These are phyloP conservation scores for Lates japonicus DNA, from an alignment of 2,797 vertebrate species.

Conservation along the genomic window DNA sequence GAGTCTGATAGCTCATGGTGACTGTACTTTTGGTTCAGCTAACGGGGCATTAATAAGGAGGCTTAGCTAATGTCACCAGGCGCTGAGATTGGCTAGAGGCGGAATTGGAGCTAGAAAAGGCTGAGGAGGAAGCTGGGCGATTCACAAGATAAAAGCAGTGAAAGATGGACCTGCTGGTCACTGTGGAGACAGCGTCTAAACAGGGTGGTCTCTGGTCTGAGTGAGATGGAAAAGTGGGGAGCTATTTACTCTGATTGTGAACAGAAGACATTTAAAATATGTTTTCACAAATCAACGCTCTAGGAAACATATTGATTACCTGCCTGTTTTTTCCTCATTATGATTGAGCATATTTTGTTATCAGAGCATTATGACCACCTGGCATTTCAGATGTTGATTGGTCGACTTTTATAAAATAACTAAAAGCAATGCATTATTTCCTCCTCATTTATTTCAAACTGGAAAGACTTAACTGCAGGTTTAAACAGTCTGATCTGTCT, in stretches of 20 bases:
- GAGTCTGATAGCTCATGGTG: too few relatives aligned
- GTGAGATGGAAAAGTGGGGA: background rate
- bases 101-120: slow-evolving; percentile 33
- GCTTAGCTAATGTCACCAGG: slow-evolving; percentile 66
- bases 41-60: slow-evolving; percentile 52
- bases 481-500: background rate
- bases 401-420: background rate
- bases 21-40: slow-evolving; percentile 50
- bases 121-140: slow-evolving; percentile 19
- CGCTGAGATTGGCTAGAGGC: background rate
- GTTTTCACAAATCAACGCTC: background rate
- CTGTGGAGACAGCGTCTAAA: slow-evolving; percentile 21
- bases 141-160: slow-evolving; percentile 50
- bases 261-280: background rate
- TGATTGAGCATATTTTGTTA: background rate
- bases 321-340: background rate
- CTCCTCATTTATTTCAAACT: too few relatives aligned
- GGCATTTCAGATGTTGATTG: too few relatives aligned
- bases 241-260: background rate
- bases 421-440: background rate
- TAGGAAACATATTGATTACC: background rate
- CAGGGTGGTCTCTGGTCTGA: background rate
- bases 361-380: background rate
- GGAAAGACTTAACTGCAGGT: background rate
- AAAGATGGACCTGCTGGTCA: background rate